Conservation (phyloP, 1,140 invertebrate species). For the Aphaenogaster floridana region DNA sequence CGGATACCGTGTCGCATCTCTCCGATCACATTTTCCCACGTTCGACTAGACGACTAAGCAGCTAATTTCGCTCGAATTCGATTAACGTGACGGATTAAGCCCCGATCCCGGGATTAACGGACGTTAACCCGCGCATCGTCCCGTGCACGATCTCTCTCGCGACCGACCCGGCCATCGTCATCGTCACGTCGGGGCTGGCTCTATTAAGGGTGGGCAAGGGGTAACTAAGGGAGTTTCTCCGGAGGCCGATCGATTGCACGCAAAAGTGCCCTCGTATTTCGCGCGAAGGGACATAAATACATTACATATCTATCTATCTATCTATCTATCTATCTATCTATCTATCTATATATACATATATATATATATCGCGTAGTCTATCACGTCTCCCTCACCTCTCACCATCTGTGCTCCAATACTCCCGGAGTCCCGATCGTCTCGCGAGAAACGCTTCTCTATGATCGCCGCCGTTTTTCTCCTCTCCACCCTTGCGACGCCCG, state of each 20-base stretch:
- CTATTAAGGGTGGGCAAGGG: conserved; percentile 45
- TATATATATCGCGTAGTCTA: not conserved
- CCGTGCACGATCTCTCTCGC: not conserved
- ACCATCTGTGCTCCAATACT: conserved; percentile 70
- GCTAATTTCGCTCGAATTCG: conserved; percentile 27
- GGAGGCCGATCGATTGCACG: conserved; percentile 37
- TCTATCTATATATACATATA: too few relatives aligned
- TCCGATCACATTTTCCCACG: not conserved
- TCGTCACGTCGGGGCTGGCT: conserved; percentile 10
- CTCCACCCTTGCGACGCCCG: too few relatives aligned
- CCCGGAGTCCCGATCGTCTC: conserved; percentile 23
- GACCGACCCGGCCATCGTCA: conserved; percentile 14
- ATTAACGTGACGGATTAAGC: conserved; percentile 14
- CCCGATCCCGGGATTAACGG: not conserved
- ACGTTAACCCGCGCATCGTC: conserved; percentile 34
- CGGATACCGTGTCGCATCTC: not conserved
- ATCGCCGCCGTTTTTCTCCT: conserved; percentile 30
- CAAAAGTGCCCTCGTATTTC: conserved; percentile 36
- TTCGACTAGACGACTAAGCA: not conserved
- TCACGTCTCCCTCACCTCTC: conserved; percentile 63
- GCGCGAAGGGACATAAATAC: conserved; percentile 10
- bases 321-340: not conserved
- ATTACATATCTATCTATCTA: not conserved
- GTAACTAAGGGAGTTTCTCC: conserved; percentile 33
- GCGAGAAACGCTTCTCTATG: conserved; percentile 42